Evolutionary conservation across 2,888 invertebrate species (phyloP), one percentile per base, ranked within the genome.

Genomic region (Tethea ocularis): DNA sequence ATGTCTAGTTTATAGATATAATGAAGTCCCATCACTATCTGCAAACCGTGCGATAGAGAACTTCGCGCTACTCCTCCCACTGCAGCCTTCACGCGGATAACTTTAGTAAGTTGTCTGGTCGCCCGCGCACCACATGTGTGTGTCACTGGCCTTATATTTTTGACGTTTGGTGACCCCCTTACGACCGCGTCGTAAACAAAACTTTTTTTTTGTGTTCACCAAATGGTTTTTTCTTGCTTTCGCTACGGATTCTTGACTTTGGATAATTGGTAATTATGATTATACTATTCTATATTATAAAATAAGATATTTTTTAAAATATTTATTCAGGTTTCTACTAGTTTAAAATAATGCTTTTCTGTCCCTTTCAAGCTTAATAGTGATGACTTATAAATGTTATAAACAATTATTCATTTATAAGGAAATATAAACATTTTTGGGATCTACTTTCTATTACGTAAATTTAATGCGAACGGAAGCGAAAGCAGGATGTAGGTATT

Each of bases 101-200:
- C 74, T 83, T 80, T 84, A 88, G 87, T 89, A 78, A 87, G 84
- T 77, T 71, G 78, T 71, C 77, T 74, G 81, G 75, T 72, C 76
- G 77, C 76, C 69, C 64, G 62, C 78, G 74, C 71, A 70, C 62
- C 78, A 82, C 82, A 74, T 82, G 88, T 74, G 78, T 78, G 71
- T 61, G 60, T 61, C 55, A 20, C 46, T 17, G 20, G 17, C 46
- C 46, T 46, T 46, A 46, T 46, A 36, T 60, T 61, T 68, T 66
- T 71, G 68, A 62, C 59, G 58, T 61, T 64, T 62, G 60, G 68
- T 83, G 82, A 84, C 84, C 82, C 75, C 75, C 74, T 78, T 83
- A 62, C 58, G 58, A 64, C 4, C 38, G 38, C n/a, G 38, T 75
- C 75, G 81, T 82, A 83, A 84, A 84, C 79, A 83, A 76, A 66